Evolutionary conservation across 2,888 invertebrate genomes (phyloP).

Genomic region (Ischnura elegans): DNA sequence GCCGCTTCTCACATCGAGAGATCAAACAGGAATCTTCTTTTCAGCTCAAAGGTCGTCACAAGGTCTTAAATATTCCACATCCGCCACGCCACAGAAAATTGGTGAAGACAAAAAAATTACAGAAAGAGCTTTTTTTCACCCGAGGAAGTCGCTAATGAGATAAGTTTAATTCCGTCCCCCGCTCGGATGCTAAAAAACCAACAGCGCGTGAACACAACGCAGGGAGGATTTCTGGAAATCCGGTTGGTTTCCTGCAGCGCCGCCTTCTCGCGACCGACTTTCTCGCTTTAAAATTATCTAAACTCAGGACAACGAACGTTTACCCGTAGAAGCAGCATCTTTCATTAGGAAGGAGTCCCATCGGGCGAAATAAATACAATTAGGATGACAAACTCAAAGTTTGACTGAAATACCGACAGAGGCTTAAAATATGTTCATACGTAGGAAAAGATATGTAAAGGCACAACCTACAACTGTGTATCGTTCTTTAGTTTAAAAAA

Average conservation of each 20-base stretch:
- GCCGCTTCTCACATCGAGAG: neutral
- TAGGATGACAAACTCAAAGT: too few species aligned
- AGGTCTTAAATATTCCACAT: neutral
- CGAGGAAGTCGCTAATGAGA: constrained; percentile 31
- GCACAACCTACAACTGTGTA: too few species aligned
- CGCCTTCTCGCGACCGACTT: neutral
- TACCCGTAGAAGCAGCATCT: neutral
- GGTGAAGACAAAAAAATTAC: neutral
- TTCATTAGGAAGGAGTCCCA: neutral
- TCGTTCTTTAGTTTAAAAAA: too few species aligned
- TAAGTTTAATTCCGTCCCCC: neutral
- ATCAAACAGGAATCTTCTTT: neutral
- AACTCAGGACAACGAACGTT: neutral
- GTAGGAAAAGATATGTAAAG: too few species aligned
- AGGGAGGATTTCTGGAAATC: neutral
- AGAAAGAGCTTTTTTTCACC: neutral
- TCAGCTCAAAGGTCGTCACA: neutral
- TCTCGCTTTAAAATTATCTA: too few species aligned
- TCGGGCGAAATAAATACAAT: too few species aligned
- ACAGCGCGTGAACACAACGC: neutral
- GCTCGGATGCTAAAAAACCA: constrained; percentile 9
- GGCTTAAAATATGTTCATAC: too few species aligned
- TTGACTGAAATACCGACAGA: too few species aligned
- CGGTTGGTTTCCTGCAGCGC: constrained; percentile 27
- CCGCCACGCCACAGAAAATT: neutral